phyloP scores from a whole-genome alignment of 1,140 invertebrate genomes.

The Zaprionus capensis region DNA sequence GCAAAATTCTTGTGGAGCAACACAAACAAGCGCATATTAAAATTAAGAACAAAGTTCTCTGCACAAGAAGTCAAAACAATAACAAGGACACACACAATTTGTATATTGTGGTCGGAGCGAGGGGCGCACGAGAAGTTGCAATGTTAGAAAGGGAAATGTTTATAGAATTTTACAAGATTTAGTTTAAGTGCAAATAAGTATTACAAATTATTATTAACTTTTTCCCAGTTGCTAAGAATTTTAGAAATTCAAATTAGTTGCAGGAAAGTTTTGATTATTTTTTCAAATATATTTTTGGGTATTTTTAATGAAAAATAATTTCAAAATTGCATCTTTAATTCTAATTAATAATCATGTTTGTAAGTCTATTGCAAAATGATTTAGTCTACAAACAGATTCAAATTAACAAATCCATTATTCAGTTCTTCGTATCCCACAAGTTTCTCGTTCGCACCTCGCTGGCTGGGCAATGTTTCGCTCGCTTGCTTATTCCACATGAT shows the following conservation, averaged over 20 bases:
- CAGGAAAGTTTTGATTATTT: too few relatives aligned
- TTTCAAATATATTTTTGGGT: background rate
- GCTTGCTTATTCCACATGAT: constrained; percentile 78
- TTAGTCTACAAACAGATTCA: background rate
- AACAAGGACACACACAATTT: constrained; percentile 72
- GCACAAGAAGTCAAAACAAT: constrained; percentile 80
- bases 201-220: background rate
- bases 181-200: background rate
- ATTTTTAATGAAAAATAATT: background rate
- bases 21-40: constrained; percentile 48
- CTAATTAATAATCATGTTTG: background rate
- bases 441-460: constrained; percentile 47
- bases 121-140: constrained; percentile 17
- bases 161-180: background rate
- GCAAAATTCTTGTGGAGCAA: constrained; percentile 61
- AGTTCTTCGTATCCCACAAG: background rate
- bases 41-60: constrained; percentile 76
- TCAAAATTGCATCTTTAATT: too few relatives aligned
- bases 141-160: too few relatives aligned
- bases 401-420: background rate
- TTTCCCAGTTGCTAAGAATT: too few relatives aligned
- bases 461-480: constrained; percentile 39
- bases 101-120: constrained; percentile 41
- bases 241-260: too few relatives aligned
- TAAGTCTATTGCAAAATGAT: background rate